These are phyloP conservation scores for Synanthedon vespiformis DNA, from an alignment of 2,888 invertebrate species.

Conservation along the genomic window DNA sequence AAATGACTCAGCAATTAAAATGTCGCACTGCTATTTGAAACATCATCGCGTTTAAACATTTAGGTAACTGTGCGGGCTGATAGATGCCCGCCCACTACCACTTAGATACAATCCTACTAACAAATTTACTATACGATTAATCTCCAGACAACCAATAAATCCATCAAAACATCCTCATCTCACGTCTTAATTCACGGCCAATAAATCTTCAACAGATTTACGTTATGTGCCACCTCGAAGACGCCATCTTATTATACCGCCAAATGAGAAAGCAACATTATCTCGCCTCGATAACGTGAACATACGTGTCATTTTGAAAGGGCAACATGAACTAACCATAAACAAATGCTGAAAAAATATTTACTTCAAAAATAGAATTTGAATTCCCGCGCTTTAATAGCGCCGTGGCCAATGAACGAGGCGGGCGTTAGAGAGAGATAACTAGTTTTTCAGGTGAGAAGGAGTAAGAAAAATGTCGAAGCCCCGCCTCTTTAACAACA, in stretches of 20 bases:
- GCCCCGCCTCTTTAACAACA: conserved; percentile 75
- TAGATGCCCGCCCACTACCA: conserved; percentile 40
- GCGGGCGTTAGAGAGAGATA: conserved; percentile 42
- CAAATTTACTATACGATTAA: conserved; percentile 43
- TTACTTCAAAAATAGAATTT: conserved; percentile 68
- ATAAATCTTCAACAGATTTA: conserved; percentile 54
- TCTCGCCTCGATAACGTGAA: conserved; percentile 9
- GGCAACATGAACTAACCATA: conserved; percentile 27
- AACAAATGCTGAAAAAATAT: conserved; percentile 62
- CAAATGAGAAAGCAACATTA: conserved; percentile 25
- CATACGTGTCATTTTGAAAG: conserved; percentile 41
- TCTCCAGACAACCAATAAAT: conserved; percentile 51
- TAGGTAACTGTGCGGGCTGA: conserved; percentile 9
- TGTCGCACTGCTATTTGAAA: background rate
- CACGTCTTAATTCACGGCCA: conserved; percentile 47
- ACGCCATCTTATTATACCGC: conserved; percentile 37
- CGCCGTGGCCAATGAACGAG: conserved; percentile 58
- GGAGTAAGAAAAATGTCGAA: conserved; percentile 26
- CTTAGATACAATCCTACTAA: conserved; percentile 13
- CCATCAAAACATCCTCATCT: conserved; percentile 45
- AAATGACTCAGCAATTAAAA: too few relatives aligned
- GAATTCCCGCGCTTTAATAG: conserved; percentile 68
- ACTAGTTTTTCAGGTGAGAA: conserved; percentile 32
- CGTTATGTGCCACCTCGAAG: conserved; percentile 35
- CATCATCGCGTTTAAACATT: background rate